Percentiles rank a stretch among this genome's conserved stretches.
These are phyloP conservation scores for Struthio camelus DNA, from an alignment of 2,113 vertebrate genomes.

Conservation along the genomic window DNA sequence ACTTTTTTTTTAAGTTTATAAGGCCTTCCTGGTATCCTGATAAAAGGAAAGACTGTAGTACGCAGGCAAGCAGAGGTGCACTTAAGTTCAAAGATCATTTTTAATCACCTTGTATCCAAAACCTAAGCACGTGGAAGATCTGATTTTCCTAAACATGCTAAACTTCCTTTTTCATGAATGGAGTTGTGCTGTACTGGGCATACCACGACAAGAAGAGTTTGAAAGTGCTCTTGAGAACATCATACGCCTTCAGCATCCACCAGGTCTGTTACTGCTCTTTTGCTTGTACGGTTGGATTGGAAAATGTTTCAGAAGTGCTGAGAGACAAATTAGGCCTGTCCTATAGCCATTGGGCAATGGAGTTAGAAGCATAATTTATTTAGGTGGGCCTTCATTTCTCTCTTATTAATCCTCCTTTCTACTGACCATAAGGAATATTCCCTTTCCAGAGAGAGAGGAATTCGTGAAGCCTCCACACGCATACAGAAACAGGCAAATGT, in stretches of 20 bases:
- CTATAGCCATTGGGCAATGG: background rate
- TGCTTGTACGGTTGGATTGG: background rate
- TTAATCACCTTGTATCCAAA: no score
- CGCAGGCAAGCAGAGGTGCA: background rate
- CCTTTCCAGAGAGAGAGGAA: background rate
- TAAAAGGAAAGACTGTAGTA: background rate
- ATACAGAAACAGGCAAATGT: background rate
- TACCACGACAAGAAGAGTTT: background rate
- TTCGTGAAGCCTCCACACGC: background rate
- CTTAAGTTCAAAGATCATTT: background rate
- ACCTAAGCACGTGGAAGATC: background rate
- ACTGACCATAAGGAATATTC: fast-evolving
- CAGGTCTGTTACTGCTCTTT: background rate
- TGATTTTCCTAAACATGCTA: background rate
- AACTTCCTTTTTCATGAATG: background rate
- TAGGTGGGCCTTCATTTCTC: background rate
- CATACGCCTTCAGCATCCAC: background rate
- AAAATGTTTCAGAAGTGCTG: background rate
- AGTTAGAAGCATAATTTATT: background rate
- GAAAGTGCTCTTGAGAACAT: background rate
- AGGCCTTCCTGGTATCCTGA: background rate
- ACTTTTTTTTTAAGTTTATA: background rate
- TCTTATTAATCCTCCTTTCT: background rate
- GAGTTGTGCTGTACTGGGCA: background rate
- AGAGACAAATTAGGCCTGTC: background rate